Conservation (phyloP, 2,888 invertebrate genomes). For the Cryptops parisi region DNA sequence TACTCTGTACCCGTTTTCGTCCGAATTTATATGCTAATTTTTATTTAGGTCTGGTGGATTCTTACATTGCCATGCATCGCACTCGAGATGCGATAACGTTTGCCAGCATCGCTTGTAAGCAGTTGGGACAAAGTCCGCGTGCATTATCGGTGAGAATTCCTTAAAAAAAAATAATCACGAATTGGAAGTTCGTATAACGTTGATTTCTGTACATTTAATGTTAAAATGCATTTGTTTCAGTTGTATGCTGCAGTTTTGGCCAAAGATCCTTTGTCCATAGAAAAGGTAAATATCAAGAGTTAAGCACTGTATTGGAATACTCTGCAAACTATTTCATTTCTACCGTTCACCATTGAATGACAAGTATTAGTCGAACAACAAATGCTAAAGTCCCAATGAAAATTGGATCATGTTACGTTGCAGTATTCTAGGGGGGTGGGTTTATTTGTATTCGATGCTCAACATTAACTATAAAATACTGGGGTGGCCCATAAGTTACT, state of each 20-base stretch:
- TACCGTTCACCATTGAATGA: no score
- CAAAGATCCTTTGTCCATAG: conserved; percentile 40
- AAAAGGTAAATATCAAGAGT: conserved; percentile 26
- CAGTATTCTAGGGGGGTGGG: no score
- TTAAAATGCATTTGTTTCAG: conserved; percentile 32
- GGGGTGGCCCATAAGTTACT: no score
- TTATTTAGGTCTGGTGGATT: conserved; percentile 47
- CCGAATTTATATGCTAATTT: neutral
- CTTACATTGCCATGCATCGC: conserved; percentile 51
- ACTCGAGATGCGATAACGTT: conserved; percentile 55
- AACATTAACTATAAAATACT: no score
- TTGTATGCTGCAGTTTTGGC: conserved; percentile 57
- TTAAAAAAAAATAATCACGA: neutral
- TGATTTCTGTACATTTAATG: neutral
- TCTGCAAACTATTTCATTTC: no score
- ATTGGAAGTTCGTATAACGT: neutral
- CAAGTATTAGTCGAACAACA: no score
- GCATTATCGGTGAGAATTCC: conserved; percentile 56
- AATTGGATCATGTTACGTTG: no score
- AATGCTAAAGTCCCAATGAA: no score
- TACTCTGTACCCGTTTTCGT: neutral
- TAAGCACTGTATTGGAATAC: no score
- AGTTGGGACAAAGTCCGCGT: conserved; percentile 53
- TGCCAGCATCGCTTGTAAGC: conserved; percentile 54
- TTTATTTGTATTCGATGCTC: no score